These are phyloP conservation scores for Myotis daubentonii DNA, from an alignment of 2,797 vertebrate species.

Conservation along the genomic window DNA sequence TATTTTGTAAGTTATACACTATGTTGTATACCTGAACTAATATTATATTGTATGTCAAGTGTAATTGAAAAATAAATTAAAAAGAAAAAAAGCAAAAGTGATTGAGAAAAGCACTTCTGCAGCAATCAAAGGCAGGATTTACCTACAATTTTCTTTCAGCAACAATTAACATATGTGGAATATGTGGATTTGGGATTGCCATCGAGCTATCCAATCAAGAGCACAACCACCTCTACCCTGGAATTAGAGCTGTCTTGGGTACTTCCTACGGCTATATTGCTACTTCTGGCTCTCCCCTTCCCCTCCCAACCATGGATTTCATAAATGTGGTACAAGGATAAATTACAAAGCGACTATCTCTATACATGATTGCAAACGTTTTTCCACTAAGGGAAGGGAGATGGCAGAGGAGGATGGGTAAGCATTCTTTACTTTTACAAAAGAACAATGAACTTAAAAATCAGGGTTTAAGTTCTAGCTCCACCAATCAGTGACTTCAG, in stretches of 20 bases:
- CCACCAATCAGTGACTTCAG: slow-evolving; percentile 8
- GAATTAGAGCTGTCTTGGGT: not conserved
- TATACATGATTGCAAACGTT: slow-evolving; percentile 29
- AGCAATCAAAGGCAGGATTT: slow-evolving; percentile 37
- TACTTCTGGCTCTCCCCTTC: not conserved
- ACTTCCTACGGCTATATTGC: not conserved
- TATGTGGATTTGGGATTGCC: not conserved
- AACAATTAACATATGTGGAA: slow-evolving; percentile 4
- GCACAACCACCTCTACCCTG: slow-evolving; percentile 19
- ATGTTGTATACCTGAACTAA: not conserved
- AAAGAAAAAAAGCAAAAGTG: slow-evolving; percentile 23
- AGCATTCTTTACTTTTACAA: not conserved
- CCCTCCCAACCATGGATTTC: not conserved
- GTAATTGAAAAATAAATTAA: not conserved
- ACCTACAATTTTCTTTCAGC: slow-evolving; percentile 40
- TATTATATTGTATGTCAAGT: not conserved
- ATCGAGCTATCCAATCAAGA: slow-evolving; percentile 14
- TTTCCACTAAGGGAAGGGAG: not conserved
- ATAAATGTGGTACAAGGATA: slow-evolving; percentile 3
- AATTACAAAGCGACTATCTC: not conserved
- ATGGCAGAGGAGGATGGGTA: not conserved
- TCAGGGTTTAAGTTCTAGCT: slow-evolving; percentile 5
- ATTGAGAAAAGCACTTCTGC: slow-evolving; percentile 39
- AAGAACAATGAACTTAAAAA: slow-evolving; percentile 58
- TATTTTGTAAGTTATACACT: not conserved